Evolutionary conservation across 2,113 vertebrate species (phyloP).

Genomic region (Clarias gariepinus): DNA sequence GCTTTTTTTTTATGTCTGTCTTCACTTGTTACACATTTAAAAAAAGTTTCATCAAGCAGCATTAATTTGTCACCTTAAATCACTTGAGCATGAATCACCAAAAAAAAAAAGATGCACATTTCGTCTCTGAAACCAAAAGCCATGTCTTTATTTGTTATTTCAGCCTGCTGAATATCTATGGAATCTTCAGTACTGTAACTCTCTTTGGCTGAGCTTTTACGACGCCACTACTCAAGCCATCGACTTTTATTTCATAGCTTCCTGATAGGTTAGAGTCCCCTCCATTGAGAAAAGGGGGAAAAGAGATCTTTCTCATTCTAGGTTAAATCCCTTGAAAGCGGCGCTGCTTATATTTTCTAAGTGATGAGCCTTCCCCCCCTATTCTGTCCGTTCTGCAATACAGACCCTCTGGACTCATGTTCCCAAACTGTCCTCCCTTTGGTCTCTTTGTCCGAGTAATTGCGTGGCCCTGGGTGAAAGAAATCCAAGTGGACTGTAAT

Average conservation of each 20-base stretch:
- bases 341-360: slow-evolving; percentile 33
- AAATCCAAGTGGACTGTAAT: slow-evolving; percentile 48
- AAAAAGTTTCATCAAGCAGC: slow-evolving; percentile 23
- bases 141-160: slow-evolving; percentile 47
- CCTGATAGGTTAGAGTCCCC: slow-evolving; percentile 47
- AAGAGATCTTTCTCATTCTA: slow-evolving; percentile 10
- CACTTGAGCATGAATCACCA: slow-evolving; percentile 21
- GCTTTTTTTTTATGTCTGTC: slow-evolving; percentile 12
- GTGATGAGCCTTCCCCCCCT: not conserved
- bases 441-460: slow-evolving; percentile 51
- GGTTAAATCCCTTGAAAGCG: slow-evolving; percentile 27
- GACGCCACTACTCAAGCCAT: slow-evolving; percentile 52
- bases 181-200: slow-evolving; percentile 40
- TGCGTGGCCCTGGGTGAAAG: slow-evolving; percentile 43
- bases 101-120: slow-evolving; percentile 1
- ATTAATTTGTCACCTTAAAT: slow-evolving; percentile 38
- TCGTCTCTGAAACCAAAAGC: slow-evolving; percentile 28
- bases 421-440: slow-evolving; percentile 52
- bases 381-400: not conserved
- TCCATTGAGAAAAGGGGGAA: slow-evolving; percentile 1
- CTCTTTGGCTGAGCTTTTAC: slow-evolving; percentile 45
- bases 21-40: not conserved
- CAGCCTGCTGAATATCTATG: slow-evolving; percentile 40
- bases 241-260: slow-evolving; percentile 55
- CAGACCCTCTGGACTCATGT: slow-evolving; percentile 31